Evolutionary conservation across 92 coral and sea anemone genomes (phyloP).

Genomic region (Paragorgia papillata): DNA sequence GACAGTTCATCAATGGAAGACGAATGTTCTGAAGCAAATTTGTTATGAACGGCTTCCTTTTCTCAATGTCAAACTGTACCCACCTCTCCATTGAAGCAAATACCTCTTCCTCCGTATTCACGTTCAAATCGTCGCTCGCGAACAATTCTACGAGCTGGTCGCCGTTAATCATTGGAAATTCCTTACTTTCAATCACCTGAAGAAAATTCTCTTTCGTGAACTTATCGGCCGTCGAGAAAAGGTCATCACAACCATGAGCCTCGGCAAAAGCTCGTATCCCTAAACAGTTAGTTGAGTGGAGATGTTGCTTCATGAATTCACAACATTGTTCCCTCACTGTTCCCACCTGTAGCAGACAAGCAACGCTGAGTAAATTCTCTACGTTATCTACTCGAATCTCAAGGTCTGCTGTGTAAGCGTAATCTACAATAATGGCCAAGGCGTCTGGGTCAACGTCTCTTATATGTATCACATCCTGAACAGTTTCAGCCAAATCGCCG

Average conservation of each 20-base stretch:
- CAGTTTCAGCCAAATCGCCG: slow-evolving; percentile 86
- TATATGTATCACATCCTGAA: slow-evolving; percentile 69
- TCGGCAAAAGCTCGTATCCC: slow-evolving; percentile 98
- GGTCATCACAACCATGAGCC: slow-evolving; percentile 87
- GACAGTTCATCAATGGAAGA: slow-evolving; percentile 73
- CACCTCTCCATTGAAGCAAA: slow-evolving; percentile 72
- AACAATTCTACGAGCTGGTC: slow-evolving; percentile 79
- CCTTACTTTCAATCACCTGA: slow-evolving; percentile 86
- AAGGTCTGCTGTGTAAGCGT: slow-evolving; percentile 89
- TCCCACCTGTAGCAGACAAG: slow-evolving; percentile 92
- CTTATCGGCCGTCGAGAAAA: slow-evolving; percentile 77
- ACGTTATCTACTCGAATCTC: slow-evolving; percentile 96
- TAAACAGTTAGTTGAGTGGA: slow-evolving; percentile 89
- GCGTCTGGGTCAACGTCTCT: slow-evolving; percentile 93
- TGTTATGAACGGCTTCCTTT: slow-evolving; percentile 63
- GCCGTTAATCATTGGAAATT: slow-evolving; percentile 73
- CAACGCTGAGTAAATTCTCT: slow-evolving; percentile 84
- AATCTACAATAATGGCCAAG: slow-evolving; percentile 75
- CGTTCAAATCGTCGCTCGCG: slow-evolving; percentile 87
- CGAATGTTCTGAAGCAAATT: slow-evolving; percentile 70
- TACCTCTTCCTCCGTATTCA: slow-evolving; percentile 79
- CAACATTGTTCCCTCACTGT: slow-evolving; percentile 88
- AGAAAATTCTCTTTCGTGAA: slow-evolving; percentile 92
- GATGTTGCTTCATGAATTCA: slow-evolving; percentile 95
- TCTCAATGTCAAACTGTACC: slow-evolving; percentile 71